phyloP scores from a whole-genome alignment of 2,113 vertebrate genomes.

The Aspidoscelis tigris region DNA sequence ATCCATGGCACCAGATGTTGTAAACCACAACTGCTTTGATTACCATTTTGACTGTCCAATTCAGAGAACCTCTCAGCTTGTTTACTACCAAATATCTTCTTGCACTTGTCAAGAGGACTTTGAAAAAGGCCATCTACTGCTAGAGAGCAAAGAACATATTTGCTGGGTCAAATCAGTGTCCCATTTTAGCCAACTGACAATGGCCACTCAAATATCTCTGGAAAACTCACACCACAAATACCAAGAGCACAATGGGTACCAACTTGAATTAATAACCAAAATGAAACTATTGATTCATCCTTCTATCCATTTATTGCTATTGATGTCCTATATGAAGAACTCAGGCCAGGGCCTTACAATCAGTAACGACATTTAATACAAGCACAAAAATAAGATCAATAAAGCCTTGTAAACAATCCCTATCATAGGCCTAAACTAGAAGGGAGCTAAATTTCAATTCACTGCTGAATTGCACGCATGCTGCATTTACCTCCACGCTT shows the following conservation, averaged over 20 bases:
- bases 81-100: neutral
- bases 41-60: neutral
- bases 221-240: neutral
- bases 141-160: neutral
- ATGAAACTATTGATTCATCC: neutral
- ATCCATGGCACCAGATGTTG: neutral
- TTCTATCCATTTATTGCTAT: no score
- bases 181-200: neutral
- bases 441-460: constrained; percentile 73
- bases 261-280: neutral
- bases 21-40: neutral
- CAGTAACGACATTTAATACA: no score
- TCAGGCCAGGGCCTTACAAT: no score
- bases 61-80: neutral
- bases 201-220: neutral
- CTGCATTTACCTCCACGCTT: constrained; percentile 89
- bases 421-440: neutral
- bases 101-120: neutral
- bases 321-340: no score
- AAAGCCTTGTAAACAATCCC: no score
- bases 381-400: no score
- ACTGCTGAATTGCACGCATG: constrained; percentile 68
- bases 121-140: neutral
- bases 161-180: neutral
- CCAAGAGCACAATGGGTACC: neutral